phyloP scores from a whole-genome alignment of 2,113 vertebrate genomes.

The Asarcornis scutulata region DNA sequence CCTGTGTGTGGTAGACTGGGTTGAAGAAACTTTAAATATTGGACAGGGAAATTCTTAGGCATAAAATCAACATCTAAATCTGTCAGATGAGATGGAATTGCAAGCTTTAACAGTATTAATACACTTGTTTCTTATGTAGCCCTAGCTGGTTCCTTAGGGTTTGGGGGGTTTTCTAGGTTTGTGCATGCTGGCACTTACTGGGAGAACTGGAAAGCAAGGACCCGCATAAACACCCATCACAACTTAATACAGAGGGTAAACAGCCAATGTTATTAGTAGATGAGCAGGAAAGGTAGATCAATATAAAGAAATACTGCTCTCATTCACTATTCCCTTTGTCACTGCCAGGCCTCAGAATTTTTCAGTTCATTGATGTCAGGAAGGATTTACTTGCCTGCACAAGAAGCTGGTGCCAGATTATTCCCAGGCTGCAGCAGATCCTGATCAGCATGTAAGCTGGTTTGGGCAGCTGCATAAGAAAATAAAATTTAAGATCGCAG shows the following conservation, averaged over 20 bases:
- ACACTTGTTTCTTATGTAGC: neutral
- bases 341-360: conserved; percentile 64
- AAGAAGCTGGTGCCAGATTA: conserved; percentile 42
- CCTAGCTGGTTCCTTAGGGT: neutral
- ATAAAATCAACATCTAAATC: neutral
- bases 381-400: conserved; percentile 61
- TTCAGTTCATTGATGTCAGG: conserved; percentile 62
- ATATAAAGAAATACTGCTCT: conserved; percentile 68
- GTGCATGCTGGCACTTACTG: neutral
- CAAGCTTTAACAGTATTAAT: neutral
- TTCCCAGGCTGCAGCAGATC: conserved; percentile 53
- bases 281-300: conserved; percentile 54
- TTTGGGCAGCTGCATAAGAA: conserved; percentile 16
- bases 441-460: conserved; percentile 29
- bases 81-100: neutral
- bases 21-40: neutral
- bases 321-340: conserved; percentile 67
- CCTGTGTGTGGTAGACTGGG: neutral
- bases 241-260: conserved; percentile 39
- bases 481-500: conserved; percentile 49
- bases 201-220: neutral
- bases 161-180: neutral
- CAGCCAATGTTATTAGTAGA: conserved; percentile 34
- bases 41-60: neutral
- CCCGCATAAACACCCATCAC: neutral